These are phyloP conservation scores for Rhopalosiphum nymphaeae DNA, from an alignment of 2,888 invertebrate genomes.

Conservation along the genomic window DNA sequence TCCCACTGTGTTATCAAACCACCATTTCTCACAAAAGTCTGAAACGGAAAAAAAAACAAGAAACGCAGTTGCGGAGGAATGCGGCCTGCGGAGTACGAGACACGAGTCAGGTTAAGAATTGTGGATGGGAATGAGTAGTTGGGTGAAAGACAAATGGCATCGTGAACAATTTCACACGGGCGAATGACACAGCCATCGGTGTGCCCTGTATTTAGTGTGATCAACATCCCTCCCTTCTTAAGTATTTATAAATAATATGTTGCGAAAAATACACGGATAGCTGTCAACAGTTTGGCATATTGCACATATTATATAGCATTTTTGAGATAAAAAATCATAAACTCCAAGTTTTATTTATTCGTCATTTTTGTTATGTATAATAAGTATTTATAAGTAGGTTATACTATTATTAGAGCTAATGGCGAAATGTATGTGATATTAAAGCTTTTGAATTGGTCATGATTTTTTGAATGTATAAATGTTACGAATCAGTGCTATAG, in stretches of 20 bases:
- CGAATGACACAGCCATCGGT: neutral
- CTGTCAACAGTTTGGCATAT: neutral
- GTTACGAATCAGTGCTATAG: neutral
- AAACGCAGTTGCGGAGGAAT: neutral
- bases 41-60: conserved; percentile 20
- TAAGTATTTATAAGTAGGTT: neutral
- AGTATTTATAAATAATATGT: neutral
- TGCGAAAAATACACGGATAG: neutral
- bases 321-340: neutral
- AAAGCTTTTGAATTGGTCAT: neutral
- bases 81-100: neutral
- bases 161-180: conserved; percentile 4
- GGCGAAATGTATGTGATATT: neutral
- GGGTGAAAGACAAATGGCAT: conserved; percentile 53
- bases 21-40: conserved; percentile 53
- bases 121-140: neutral
- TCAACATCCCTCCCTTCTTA: neutral
- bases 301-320: neutral
- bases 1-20: conserved; percentile 62
- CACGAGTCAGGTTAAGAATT: neutral
- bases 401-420: neutral
- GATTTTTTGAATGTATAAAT: neutral
- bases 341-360: neutral
- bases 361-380: neutral
- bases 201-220: neutral